These are phyloP conservation scores for Mechanitis mazaeus DNA, from an alignment of 2,888 invertebrate genomes.

Conservation along the genomic window DNA sequence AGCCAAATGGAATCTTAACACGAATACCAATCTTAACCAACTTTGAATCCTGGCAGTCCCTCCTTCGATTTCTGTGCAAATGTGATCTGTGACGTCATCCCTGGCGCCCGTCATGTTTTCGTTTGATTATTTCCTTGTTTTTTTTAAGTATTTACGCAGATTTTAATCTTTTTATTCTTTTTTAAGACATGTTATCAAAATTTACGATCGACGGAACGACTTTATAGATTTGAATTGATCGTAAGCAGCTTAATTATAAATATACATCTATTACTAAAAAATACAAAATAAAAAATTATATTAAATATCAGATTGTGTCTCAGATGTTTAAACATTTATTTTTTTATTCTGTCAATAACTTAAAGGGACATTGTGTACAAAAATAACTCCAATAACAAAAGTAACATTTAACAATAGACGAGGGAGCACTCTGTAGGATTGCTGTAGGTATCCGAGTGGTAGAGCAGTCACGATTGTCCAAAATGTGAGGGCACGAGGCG, in stretches of 20 bases:
- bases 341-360: too few species aligned
- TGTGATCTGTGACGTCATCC: conserved; percentile 26
- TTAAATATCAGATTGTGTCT: too few species aligned
- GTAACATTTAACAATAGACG: too few species aligned
- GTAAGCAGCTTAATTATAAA: background rate
- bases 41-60: conserved; percentile 26
- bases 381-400: too few species aligned
- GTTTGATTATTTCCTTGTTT: conserved; percentile 26
- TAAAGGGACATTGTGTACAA: too few species aligned
- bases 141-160: conserved; percentile 10
- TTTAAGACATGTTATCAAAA: conserved; percentile 8
- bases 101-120: conserved; percentile 23
- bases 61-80: conserved; percentile 23
- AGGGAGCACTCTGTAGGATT: too few species aligned
- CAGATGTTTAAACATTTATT: too few species aligned
- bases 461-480: background rate
- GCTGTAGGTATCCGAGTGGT: too few species aligned
- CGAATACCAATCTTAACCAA: conserved; percentile 21
- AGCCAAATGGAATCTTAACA: conserved; percentile 28
- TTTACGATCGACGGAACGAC: conserved; percentile 2
- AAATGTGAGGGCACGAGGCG: conserved; percentile 26
- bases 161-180: background rate
- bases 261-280: background rate
- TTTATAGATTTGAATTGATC: background rate
- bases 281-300: background rate